Base-by-base conservation (phyloP, 1,140 invertebrate genomes). In the Drosophila prosaltans region DNA sequence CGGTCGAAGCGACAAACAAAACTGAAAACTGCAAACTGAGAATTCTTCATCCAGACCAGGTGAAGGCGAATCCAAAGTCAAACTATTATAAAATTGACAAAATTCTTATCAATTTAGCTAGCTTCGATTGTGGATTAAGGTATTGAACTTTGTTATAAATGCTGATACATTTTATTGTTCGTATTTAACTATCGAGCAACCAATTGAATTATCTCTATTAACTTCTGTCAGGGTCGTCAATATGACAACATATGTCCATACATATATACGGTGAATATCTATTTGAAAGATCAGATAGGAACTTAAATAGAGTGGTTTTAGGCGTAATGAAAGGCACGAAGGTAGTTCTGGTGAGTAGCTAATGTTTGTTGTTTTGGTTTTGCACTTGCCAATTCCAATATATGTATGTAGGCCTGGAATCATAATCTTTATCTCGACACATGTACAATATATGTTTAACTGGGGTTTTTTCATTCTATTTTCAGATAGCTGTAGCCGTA, bases 71-170 rank as follows among this genome's bases (percentile, higher is more conserved):
- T 9, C 7, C 8, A 51, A 26, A 48, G 45, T 48, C 45, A 48
- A 48, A 48, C 11, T 48, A 55, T 30, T 30, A 39, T 5, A 8
- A 36, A 43, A 36, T 32, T 32, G 41, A 32, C 10, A 26, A 51
- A 48, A 36, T 40, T 57, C 82, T 88, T 89, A 86, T 86, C 11
- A 64, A 66, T 43, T 51, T 67, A 24, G 80, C 45, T 48, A 48
- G 51, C 71, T 68, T 76, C n/a, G 40, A 24, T 65, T 62, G 55
- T 9, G 63, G 65, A 76, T 77, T 70, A 74, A 59, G 21, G 64
- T 69, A 73, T 2, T 77, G 79, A 88, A 86, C 82, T 83, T 85
- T 86, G 81, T 51, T 78, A 85, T 72, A 55, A 71, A 11, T 5
- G 41, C 24, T 71, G 60, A 71, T 59, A 74, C 66, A 71, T 74